Evolutionary conservation across 2,888 invertebrate genomes (phyloP), one percentile per base, ranked within the genome.

Genomic region (Ectemnius continuus): DNA sequence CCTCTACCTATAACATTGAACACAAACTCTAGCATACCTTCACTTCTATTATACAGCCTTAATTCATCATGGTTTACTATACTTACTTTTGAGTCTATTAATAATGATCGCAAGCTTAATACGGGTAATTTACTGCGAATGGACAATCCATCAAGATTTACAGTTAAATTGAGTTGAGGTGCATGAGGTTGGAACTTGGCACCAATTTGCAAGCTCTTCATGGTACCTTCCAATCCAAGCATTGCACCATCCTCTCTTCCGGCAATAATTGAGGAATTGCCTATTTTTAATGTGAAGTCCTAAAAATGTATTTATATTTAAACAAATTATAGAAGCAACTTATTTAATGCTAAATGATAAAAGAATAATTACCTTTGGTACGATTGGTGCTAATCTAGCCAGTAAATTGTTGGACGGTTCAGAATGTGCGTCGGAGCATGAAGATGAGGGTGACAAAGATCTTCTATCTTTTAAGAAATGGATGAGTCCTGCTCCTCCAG

Each of bases 231-330:
- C 83, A 96, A 95, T 86, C 95, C 94, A 47, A 94, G 94, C 84
- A 94, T 93, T 2, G 94, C 93, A 4, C 88, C 86, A 82, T 93
- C 93, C 86, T 94, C 95, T 84, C 94, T 93, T 13, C 94, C 93
- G 57, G 95, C 95, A 58, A 93, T 93, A 70, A 96, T 91, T 36
- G 93, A 94, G 0, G 95, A 95, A 79, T 94, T 93, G 84, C 96
- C 95, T 82, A 96, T 93, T 91, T 94, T 95, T 83, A 96, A 92
- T 86, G 93, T 94, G 88, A 96, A 94, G 91, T 94, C 95, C 95
- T 95, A 91, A 48, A 93, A 36, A 20, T 8, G 2, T 13, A 36
- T 36, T 36, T 36, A 36, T 8, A 36, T 36, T 36, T 36, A 11
- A 8, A 36, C 11, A 36, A 36, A 36, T 36, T 52, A 52, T 52